Evolutionary conservation across 2,113 vertebrate species (phyloP).

Genomic region (Oreochromis spilurus): DNA sequence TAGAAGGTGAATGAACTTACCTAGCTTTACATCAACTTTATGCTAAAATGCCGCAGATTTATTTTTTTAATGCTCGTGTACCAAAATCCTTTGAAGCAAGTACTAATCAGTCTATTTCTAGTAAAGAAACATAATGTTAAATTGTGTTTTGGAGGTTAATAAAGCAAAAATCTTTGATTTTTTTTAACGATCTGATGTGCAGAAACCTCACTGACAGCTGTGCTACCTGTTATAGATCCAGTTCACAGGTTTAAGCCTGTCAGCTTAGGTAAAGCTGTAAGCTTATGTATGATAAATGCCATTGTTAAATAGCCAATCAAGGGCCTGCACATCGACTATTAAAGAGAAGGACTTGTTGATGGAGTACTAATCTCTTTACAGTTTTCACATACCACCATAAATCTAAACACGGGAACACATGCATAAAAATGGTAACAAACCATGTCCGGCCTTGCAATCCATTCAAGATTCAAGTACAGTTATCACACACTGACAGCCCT

Average conservation of each 20-base stretch:
- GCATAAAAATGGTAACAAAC: background rate
- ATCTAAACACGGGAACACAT: constrained; percentile 2
- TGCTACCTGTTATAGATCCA: background rate
- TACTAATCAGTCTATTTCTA: background rate
- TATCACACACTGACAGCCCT: constrained; percentile 15
- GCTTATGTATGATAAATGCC: constrained; percentile 10
- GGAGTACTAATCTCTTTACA: constrained; percentile 22
- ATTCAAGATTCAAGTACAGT: constrained; percentile 8
- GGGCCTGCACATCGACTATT: background rate
- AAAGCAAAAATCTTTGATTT: background rate
- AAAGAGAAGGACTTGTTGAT: constrained; percentile 30
- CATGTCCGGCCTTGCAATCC: constrained; percentile 3
- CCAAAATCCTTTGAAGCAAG: background rate
- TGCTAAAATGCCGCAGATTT: background rate
- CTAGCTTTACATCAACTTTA: background rate
- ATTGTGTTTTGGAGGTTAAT: background rate
- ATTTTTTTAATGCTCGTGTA: background rate
- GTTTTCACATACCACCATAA: background rate
- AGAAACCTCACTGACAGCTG: background rate
- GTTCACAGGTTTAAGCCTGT: constrained; percentile 1
- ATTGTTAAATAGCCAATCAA: constrained; percentile 22
- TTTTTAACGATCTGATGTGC: background rate
- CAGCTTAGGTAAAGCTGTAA: constrained; percentile 14
- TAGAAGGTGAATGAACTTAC: background rate
- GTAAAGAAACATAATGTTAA: background rate